phyloP scores from a whole-genome alignment of 64 coral and sea anemone genomes.

The Montipora sp. region DNA sequence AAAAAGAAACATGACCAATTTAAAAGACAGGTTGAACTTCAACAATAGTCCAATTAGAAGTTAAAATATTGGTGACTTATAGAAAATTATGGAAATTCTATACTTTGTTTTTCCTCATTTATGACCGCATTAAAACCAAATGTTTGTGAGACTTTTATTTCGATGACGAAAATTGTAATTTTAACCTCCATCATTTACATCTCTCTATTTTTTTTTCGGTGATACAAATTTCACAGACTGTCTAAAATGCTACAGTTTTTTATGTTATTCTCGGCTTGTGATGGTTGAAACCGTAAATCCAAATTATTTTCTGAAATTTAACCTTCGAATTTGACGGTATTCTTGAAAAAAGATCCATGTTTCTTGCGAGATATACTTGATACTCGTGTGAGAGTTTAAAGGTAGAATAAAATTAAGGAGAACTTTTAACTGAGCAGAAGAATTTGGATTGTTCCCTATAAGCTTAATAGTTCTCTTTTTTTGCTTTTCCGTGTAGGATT shows the following conservation, averaged over 20 bases:
- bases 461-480: not conserved
- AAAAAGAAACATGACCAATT: slow-evolving; percentile 7
- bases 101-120: slow-evolving; percentile 20
- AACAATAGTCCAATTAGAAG: slow-evolving; percentile 40
- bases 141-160: slow-evolving; percentile 14
- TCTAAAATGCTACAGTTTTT: not conserved
- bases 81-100: slow-evolving; percentile 56
- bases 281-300: too few species aligned
- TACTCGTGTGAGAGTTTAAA: too few species aligned
- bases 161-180: slow-evolving; percentile 36
- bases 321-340: too few species aligned
- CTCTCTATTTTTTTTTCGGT: not conserved
- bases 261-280: too few species aligned
- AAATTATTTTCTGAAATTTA: too few species aligned
- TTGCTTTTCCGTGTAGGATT: slow-evolving; percentile 16
- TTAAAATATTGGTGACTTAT: slow-evolving; percentile 16
- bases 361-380: too few species aligned
- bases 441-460: not conserved
- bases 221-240: not conserved
- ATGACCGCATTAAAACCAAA: not conserved
- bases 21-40: not conserved
- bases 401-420: too few species aligned
- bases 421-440: too few species aligned
- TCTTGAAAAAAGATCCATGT: too few species aligned
- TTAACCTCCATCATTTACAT: not conserved